Conservation (phyloP, 2,113 vertebrate genomes). For the Cochlearius cochlearius region DNA sequence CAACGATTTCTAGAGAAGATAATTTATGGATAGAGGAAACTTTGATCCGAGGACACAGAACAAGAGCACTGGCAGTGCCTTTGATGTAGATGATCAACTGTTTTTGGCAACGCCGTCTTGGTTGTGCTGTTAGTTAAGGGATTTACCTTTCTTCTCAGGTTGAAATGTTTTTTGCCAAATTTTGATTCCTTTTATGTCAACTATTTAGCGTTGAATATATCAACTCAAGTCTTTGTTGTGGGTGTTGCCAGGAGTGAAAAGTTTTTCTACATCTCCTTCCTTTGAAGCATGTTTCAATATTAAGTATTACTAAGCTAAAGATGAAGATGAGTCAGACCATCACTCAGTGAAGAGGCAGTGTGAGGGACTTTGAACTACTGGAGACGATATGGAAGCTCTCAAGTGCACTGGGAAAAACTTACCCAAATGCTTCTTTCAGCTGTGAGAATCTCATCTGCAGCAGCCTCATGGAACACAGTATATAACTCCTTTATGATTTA, state of each 20-base stretch:
- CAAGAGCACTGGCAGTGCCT: neutral
- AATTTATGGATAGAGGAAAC: neutral
- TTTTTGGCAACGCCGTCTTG: neutral
- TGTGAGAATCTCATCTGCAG: neutral
- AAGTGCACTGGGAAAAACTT: neutral
- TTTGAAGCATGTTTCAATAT: neutral
- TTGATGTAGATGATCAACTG: neutral
- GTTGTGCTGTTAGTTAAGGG: neutral
- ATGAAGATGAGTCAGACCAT: slow-evolving; percentile 21
- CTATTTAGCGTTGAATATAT: neutral
- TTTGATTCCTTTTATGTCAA: neutral
- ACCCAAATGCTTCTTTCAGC: neutral
- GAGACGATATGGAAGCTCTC: neutral
- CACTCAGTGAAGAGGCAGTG: neutral
- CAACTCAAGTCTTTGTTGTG: neutral
- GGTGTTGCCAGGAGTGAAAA: neutral
- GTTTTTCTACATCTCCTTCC: neutral
- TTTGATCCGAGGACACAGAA: neutral
- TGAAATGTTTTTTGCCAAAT: neutral
- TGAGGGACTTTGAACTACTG: neutral
- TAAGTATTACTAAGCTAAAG: slow-evolving; percentile 16
- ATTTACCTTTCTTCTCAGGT: slow-evolving; percentile 6
- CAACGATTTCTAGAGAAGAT: neutral
- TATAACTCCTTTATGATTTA: fast-evolving
- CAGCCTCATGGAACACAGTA: neutral